These are phyloP conservation scores for Drosophila tripunctata DNA, from an alignment of 2,888 invertebrate genomes.

Conservation along the genomic window DNA sequence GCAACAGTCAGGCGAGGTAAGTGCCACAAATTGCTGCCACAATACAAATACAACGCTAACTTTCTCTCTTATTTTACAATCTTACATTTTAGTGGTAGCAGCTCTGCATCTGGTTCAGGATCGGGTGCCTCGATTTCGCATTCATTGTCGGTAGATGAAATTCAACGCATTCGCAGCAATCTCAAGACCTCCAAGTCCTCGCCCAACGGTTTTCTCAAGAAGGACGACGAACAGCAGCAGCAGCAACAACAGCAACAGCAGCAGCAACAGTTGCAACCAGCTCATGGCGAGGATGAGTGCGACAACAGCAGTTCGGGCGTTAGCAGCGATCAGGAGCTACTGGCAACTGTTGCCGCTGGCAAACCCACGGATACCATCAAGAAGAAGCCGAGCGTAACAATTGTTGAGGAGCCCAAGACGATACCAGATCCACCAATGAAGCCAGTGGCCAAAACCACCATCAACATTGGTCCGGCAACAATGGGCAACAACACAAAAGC, in stretches of 20 bases:
- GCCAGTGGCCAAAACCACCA: conserved; percentile 67
- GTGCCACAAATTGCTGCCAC: not conserved
- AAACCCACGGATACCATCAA: conserved; percentile 85
- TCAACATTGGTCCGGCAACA: conserved; percentile 61
- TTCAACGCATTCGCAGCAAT: conserved; percentile 93
- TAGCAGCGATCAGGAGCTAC: conserved; percentile 92
- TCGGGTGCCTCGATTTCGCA: conserved; percentile 90
- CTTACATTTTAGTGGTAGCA: conserved; percentile 88
- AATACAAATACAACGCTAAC: not conserved
- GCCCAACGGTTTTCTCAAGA: conserved; percentile 90
- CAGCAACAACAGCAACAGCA: conserved; percentile 33
- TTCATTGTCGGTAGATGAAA: conserved; percentile 94
- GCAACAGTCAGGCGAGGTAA: conserved; percentile 90
- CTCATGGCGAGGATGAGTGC: conserved; percentile 87
- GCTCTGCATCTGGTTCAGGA: conserved; percentile 84
- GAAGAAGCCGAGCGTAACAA: conserved; percentile 82
- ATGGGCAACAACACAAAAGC: conserved; percentile 12
- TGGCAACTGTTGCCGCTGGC: conserved; percentile 48
- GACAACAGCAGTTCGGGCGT: conserved; percentile 95
- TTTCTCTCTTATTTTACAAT: not conserved
- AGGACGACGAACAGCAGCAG: conserved; percentile 82
- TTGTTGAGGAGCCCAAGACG: conserved; percentile 78
- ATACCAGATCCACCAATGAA: conserved; percentile 69
- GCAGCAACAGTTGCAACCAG: conserved; percentile 31
- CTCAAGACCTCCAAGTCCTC: conserved; percentile 94